Evolutionary conservation across 2,888 invertebrate genomes (phyloP).

Genomic region (Pollenia labialis): DNA sequence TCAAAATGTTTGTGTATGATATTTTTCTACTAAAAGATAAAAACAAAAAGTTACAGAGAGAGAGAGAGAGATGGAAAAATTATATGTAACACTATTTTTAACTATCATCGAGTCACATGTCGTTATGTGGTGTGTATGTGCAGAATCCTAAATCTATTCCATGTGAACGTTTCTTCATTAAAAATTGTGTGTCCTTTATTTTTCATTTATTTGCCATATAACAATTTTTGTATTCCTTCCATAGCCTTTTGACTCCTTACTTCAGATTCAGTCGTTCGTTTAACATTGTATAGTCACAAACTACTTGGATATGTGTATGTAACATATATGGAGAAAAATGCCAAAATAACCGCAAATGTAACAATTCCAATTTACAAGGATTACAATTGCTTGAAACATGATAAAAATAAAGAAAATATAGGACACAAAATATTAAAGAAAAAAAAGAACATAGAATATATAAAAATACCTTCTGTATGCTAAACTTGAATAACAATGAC

Average conservation of each 20-base stretch:
- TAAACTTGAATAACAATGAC: slow-evolving; percentile 41
- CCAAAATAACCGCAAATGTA: slow-evolving; percentile 61
- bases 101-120: not conserved
- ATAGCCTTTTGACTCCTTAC: slow-evolving; percentile 41
- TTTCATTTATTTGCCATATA: not conserved
- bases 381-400: slow-evolving; percentile 63
- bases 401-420: slow-evolving; percentile 44
- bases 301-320: not conserved
- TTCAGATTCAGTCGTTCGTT: not conserved
- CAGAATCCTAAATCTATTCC: not conserved
- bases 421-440: slow-evolving; percentile 16
- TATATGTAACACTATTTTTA: slow-evolving; percentile 19
- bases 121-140: not conserved
- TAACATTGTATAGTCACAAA: not conserved
- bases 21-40: not conserved
- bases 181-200: not conserved
- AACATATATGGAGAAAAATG: slow-evolving; percentile 15
- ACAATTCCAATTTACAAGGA: slow-evolving; percentile 64
- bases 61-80: not conserved
- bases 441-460: not conserved
- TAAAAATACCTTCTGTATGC: slow-evolving; percentile 15
- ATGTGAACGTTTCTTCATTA: not conserved
- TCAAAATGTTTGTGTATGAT: not conserved
- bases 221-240: slow-evolving; percentile 11
- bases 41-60: not conserved